Base-by-base conservation (phyloP, 2,888 invertebrate species). In the Desoria tigrina region DNA sequence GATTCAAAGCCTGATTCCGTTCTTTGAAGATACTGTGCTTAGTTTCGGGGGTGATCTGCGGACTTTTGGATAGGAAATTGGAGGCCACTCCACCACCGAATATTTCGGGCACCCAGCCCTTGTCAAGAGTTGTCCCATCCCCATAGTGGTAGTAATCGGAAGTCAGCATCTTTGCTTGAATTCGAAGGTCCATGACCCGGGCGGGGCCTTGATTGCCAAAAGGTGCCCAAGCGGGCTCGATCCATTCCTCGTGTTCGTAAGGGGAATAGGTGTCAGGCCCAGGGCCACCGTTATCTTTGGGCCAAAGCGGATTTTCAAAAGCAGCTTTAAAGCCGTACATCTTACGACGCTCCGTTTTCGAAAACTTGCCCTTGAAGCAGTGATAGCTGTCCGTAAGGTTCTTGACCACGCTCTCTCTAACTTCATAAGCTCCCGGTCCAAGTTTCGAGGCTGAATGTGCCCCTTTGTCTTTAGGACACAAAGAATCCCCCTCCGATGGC, bases 291-390 rank as follows among this genome's bases (percentile, higher is more conserved):
- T 65, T 58, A 16, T 62, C 60, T 27, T 28, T 54, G 1, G 68
- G 68, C 68, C 68, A 68, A 21, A 68, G 42, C 2, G 68, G 68
- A 2, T 68, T 65, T 28, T 59, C 59, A 51, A 65, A 68, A 1
- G 65, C 65, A 11, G 68, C 68, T 32, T 61, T 61, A 26, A 68
- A 68, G 18, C 68, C 68, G 55, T 59, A 65, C 68, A 68, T 65
- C 51, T 54, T 56, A 1, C 27, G 27, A 24, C 68, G 39, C 7
- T 32, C 28, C 0, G 65, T 62, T 42, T 63, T 68, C 18, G 59
- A 45, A 26, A 68, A 28, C 1, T 23, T n/a, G 1, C 65, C 65
- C 23, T 68, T 68, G 56, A 65, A 65, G n/a, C n/a, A 23, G 49
- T 65, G 61, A 42, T 68, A 68, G 11, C 49, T 39, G 21, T 68